Evolutionary conservation across 2,113 vertebrate genomes (phyloP).

Genomic region (Theristicus caerulescens): DNA sequence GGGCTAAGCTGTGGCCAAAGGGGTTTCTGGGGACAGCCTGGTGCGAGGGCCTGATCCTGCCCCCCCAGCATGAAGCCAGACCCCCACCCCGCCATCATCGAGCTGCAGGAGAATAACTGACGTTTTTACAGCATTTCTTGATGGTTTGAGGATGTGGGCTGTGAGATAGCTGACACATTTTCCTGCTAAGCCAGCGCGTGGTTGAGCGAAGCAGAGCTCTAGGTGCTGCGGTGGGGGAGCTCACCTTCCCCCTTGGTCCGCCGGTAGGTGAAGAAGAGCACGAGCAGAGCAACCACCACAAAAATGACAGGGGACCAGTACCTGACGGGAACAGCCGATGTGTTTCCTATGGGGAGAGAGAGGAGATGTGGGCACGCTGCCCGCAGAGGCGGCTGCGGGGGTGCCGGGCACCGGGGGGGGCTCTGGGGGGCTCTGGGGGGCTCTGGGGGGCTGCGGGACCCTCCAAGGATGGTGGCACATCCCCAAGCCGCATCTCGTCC

Average conservation of each 20-base stretch:
- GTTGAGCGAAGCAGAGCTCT: fast-evolving
- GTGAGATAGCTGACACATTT: neutral
- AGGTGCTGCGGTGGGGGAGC: fast-evolving
- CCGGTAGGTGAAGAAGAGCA: conserved; percentile 22
- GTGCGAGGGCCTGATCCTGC: neutral
- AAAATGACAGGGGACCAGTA: neutral
- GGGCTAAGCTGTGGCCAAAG: too few relatives aligned
- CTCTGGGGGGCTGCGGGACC: neutral
- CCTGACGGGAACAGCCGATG: neutral
- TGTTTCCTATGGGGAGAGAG: fast-evolving
- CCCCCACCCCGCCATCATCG: too few relatives aligned
- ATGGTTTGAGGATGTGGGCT: neutral
- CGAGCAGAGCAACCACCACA: neutral
- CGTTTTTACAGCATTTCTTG: fast-evolving
- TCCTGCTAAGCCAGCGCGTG: fast-evolving
- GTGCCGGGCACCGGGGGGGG: too few relatives aligned
- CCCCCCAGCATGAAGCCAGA: neutral
- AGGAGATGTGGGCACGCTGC: neutral
- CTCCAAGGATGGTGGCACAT: neutral
- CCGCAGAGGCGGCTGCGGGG: fast-evolving
- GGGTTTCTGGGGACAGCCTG: neutral
- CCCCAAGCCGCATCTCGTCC: fast-evolving
- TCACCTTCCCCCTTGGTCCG: neutral
- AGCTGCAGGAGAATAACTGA: neutral
- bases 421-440: fast-evolving